phyloP scores from a whole-genome alignment of 2,797 vertebrate genomes.

The Semotilus atromaculatus region DNA sequence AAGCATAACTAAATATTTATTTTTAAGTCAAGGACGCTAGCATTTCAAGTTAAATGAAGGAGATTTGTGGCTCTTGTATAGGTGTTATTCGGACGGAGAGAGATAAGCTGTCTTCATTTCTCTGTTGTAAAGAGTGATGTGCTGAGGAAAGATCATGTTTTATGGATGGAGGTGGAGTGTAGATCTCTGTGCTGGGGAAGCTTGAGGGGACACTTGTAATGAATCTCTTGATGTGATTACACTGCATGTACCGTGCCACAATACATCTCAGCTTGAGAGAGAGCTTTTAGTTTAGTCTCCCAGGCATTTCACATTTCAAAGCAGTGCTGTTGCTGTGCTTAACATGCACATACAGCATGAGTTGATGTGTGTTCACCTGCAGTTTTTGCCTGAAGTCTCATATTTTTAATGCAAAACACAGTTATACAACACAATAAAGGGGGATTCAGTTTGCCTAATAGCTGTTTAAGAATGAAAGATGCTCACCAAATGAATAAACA shows the following conservation, averaged over 20 bases:
- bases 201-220: slow-evolving; percentile 24
- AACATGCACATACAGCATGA: background rate
- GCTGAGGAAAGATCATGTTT: slow-evolving; percentile 19
- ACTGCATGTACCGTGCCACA: background rate
- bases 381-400: background rate
- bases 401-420: too few species aligned
- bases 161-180: slow-evolving; percentile 29
- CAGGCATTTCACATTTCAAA: background rate
- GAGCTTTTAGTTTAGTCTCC: background rate
- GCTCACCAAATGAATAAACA: too few species aligned
- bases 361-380: background rate
- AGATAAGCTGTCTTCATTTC: slow-evolving; percentile 9
- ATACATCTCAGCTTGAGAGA: background rate
- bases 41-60: background rate
- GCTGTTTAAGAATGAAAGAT: too few species aligned
- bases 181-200: background rate
- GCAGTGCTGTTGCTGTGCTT: background rate
- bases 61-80: background rate
- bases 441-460: too few species aligned
- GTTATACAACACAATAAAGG: too few species aligned
- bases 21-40: background rate
- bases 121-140: background rate
- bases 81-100: background rate
- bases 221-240: slow-evolving; percentile 18
- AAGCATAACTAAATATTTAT: background rate